Percentiles rank a stretch among this genome's conserved stretches.
Conservation (phyloP, 2,113 vertebrate genomes). For the Anseranas semipalmata region DNA sequence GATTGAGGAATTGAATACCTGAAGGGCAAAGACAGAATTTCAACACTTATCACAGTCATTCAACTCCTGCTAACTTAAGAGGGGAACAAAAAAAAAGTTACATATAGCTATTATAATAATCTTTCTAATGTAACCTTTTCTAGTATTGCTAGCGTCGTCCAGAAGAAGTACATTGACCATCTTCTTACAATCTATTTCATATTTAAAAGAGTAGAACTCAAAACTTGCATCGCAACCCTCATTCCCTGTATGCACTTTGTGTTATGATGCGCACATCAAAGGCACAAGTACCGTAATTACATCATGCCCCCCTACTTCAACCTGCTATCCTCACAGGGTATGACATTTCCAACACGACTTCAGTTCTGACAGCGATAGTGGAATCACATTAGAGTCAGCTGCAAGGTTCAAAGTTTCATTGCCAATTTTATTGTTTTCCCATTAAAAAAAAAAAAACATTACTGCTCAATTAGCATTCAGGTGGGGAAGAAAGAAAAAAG, state of each 20-base stretch:
- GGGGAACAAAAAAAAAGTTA: neutral
- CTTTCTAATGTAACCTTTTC: neutral
- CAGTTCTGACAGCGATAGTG: neutral
- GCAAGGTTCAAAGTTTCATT: slow-evolving; percentile 25
- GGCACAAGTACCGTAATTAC: neutral
- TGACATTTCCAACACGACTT: neutral
- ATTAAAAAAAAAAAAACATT: slow-evolving; percentile 19
- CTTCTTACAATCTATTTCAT: neutral
- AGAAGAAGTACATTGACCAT: neutral
- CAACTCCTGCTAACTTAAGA: neutral
- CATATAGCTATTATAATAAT: neutral
- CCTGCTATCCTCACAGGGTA: neutral
- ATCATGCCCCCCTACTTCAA: neutral
- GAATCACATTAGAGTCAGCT: neutral
- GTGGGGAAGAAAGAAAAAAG: neutral
- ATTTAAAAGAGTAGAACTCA: neutral
- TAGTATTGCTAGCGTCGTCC: neutral
- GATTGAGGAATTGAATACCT: neutral
- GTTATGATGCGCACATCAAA: neutral
- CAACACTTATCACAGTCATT: neutral
- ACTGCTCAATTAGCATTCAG: neutral
- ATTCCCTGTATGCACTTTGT: neutral
- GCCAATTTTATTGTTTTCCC: slow-evolving; percentile 33
- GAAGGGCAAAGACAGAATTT: neutral
- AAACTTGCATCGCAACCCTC: neutral